Evolutionary conservation across 2,888 invertebrate species (phyloP).

Genomic region (Notocelia uddmanniana): DNA sequence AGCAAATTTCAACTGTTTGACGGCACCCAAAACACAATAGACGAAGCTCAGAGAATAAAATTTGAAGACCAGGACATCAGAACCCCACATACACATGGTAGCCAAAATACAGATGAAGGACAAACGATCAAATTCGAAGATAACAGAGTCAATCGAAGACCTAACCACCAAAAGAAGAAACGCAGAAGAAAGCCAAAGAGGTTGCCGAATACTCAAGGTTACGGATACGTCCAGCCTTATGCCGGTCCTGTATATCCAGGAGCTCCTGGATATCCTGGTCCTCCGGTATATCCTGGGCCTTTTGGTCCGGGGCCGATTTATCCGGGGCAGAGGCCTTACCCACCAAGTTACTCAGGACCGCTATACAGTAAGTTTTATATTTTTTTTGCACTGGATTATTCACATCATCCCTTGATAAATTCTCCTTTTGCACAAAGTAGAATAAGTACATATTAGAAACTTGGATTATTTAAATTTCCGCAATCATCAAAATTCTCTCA

Average conservation of each 20-base stretch:
- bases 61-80: slow-evolving; percentile 56
- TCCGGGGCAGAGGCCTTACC: slow-evolving; percentile 38
- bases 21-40: slow-evolving; percentile 4
- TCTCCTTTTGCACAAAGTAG: too few species aligned
- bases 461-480: too few species aligned
- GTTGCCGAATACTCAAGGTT: slow-evolving; percentile 17
- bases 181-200: slow-evolving; percentile 54
- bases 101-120: slow-evolving; percentile 10
- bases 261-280: not conserved
- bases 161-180: slow-evolving; percentile 55
- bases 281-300: not conserved
- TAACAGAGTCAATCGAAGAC: slow-evolving; percentile 46
- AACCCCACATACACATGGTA: slow-evolving; percentile 6
- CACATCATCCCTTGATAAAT: too few species aligned
- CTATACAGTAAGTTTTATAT: slow-evolving; percentile 40
- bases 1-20: slow-evolving; percentile 17
- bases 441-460: too few species aligned
- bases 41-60: slow-evolving; percentile 27
- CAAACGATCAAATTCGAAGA: slow-evolving; percentile 49
- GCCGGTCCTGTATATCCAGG: slow-evolving; percentile 11
- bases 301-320: slow-evolving; percentile 38
- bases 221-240: not conserved
- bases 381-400: too few species aligned
- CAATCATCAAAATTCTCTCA: too few species aligned
- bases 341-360: slow-evolving; percentile 48